A percentile compares a stretch with the other conserved stretches of the same genome.
Evolutionary conservation across 2,888 invertebrate species (phyloP).

Genomic region (Oscheius sp.): DNA sequence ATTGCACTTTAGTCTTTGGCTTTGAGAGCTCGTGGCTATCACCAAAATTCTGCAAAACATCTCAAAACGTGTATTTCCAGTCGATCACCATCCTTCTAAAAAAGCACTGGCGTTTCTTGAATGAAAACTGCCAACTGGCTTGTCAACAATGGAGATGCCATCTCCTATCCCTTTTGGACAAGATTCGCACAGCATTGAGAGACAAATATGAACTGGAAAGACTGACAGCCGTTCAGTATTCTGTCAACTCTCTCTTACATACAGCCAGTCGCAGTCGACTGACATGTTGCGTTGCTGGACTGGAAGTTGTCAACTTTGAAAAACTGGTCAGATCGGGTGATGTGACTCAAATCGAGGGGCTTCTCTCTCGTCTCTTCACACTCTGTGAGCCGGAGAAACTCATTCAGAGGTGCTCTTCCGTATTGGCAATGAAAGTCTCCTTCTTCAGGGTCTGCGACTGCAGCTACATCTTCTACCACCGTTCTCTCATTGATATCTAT

Average conservation of each 20-base stretch:
- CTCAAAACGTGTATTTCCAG: slow-evolving; percentile 1
- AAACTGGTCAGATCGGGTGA: slow-evolving; percentile 32
- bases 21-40: neutral
- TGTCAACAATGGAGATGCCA: slow-evolving; percentile 51
- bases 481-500: slow-evolving; percentile 75
- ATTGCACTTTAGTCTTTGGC: neutral
- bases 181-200: slow-evolving; percentile 74
- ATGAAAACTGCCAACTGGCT: slow-evolving; percentile 37
- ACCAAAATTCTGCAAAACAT: neutral
- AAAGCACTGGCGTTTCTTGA: slow-evolving; percentile 40
- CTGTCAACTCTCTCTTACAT: slow-evolving; percentile 45
- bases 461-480: slow-evolving; percentile 86
- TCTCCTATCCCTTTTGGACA: slow-evolving; percentile 68
- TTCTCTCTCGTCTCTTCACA: slow-evolving; percentile 35
- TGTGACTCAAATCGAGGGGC: slow-evolving; percentile 39
- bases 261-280: slow-evolving; percentile 44
- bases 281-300: slow-evolving; percentile 46
- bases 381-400: slow-evolving; percentile 31
- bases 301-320: slow-evolving; percentile 59
- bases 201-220: slow-evolving; percentile 22
- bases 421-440: neutral
- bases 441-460: slow-evolving; percentile 77
- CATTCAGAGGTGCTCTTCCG: slow-evolving; percentile 23
- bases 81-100: slow-evolving; percentile 29
- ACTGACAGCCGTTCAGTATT: slow-evolving; percentile 38